phyloP scores from a whole-genome alignment of 2,113 vertebrate genomes.

The Fulmarus glacialis region DNA sequence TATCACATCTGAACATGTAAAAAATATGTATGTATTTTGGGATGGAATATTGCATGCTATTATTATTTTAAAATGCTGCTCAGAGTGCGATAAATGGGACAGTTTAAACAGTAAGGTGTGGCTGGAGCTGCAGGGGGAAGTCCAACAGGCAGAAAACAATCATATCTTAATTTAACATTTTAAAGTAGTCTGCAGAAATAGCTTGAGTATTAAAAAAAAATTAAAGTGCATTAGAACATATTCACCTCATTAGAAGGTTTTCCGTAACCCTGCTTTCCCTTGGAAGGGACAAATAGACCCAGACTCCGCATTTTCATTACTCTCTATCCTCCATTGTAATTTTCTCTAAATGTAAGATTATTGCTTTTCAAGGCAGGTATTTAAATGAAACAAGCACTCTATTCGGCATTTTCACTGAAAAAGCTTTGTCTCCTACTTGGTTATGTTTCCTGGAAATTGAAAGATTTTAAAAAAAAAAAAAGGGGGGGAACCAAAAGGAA shows the following conservation, averaged over 20 bases:
- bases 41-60: background rate
- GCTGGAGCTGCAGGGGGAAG: background rate
- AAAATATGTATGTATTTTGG: background rate
- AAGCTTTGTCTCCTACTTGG: slow-evolving; percentile 30
- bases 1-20: background rate
- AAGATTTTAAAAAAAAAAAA: background rate
- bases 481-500: background rate
- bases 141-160: slow-evolving; percentile 23
- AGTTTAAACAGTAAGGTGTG: background rate
- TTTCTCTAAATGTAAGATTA: slow-evolving; percentile 37
- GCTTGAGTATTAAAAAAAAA: background rate
- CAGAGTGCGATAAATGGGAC: background rate
- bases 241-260: slow-evolving; percentile 12
- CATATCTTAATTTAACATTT: background rate
- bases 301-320: background rate
- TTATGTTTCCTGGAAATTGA: slow-evolving; percentile 55
- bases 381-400: slow-evolving; percentile 51
- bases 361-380: slow-evolving; percentile 41
- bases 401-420: slow-evolving; percentile 44
- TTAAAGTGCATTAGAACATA: background rate
- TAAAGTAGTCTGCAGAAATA: slow-evolving; percentile 1
- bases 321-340: background rate
- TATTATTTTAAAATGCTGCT: background rate
- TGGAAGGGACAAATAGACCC: background rate
- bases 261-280: background rate